Evolutionary conservation across 2,113 vertebrate species (phyloP), one percentile per base, ranked within the genome.

Genomic region (Tyto alba): DNA sequence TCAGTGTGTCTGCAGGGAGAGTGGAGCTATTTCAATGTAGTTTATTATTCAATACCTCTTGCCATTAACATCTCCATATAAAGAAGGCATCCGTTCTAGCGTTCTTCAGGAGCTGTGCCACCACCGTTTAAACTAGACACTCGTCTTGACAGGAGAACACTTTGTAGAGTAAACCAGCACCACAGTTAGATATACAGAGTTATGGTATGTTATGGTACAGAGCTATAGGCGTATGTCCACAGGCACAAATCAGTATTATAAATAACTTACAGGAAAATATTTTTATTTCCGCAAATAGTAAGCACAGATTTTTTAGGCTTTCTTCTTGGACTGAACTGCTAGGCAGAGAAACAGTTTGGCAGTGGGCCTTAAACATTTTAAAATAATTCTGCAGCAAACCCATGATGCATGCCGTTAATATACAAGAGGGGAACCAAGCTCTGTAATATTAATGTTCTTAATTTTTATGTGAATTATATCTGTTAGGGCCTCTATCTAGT

Each of bases 21-120:
- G 63, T 75, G 67, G 87, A 94, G 45, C 63, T 59, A 64, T 75
- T 95, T 74, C 74, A 95, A 47, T 40, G 27, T 36, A 69, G 67
- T 85, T 92, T 73, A 71, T 88, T 96, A 88, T 90, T 82, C 90
- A 89, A 8, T 85, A 69, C 48, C 22, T 81, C 36, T 93, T 89
- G 66, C 75, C 43, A 76, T 81, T 88, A 81, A 82, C 45, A 87
- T 93, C 62, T 84, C 26, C 30, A 30, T 72, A 76, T 47, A 78
- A 76, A 67, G 36, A 73, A 45, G 74, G 25, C 82, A 74, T 68
- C 84, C 12, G 1, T 76, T 79, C 73, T 71, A 57, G 48, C 45
- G 36, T 68, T 78, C 60, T 85, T 38, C 41, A 87, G 72, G 36
- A 93, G 32, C 32, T 55, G 10, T 80, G 52, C 57, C 40, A 69